phyloP scores from a whole-genome alignment of 2,113 vertebrate species.

The Rhea americana region DNA sequence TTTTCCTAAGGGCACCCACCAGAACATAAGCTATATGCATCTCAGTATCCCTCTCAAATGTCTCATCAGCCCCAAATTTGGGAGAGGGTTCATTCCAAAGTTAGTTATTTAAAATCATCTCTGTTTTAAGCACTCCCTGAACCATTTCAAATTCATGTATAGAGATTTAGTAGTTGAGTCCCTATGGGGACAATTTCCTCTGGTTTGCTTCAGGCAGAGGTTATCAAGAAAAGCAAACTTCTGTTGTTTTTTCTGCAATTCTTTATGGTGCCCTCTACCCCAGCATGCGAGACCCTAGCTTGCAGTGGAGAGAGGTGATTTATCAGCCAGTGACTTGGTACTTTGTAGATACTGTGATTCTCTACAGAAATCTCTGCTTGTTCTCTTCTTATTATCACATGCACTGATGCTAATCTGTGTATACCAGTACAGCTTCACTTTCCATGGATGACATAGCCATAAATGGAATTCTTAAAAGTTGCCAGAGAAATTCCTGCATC shows the following conservation, averaged over 20 bases:
- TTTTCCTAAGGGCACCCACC: constrained; percentile 20
- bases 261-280: constrained; percentile 1
- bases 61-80: background rate
- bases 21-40: constrained; percentile 14
- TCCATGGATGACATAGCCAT: background rate
- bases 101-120: constrained; percentile 42
- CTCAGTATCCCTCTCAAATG: constrained; percentile 1
- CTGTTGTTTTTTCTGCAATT: constrained; percentile 41
- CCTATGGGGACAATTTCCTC: constrained; percentile 53
- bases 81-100: background rate
- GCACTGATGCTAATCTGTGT: background rate
- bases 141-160: constrained; percentile 54
- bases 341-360: background rate
- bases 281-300: background rate
- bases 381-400: background rate
- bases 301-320: constrained; percentile 6
- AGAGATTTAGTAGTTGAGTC: constrained; percentile 51
- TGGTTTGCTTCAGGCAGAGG: constrained; percentile 54
- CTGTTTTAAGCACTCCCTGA: constrained; percentile 54
- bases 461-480: constrained; percentile 14
- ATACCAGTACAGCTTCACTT: background rate
- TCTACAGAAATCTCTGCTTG: background rate
- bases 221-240: constrained; percentile 64
- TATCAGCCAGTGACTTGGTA: background rate
- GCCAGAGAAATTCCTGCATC: constrained; percentile 1